Evolutionary conservation across 1,140 invertebrate species (phyloP), one percentile per base, ranked within the genome.

Genomic region (Thaumetopoea pityocampa): DNA sequence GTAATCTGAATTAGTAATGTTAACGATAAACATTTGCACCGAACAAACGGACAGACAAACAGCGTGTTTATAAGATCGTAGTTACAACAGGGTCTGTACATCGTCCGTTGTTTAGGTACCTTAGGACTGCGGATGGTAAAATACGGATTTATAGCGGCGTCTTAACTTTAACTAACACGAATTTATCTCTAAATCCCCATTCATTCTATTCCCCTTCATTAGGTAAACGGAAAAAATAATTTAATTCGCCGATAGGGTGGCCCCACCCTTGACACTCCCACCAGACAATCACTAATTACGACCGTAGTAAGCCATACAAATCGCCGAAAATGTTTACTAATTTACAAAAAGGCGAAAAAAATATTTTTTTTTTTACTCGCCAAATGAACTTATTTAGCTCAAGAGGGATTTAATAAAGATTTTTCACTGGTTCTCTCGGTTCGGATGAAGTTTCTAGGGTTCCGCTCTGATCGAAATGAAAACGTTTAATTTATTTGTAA

Each of bases 371-470:
- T 67, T 57, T 51, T 51, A 64, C 57, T 59, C 62, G 60, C 57
- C 67, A 78, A 83, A 80, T 71, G 73, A 83, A 83, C 73, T 79
- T 80, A 78, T 82, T 82, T 78, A 78, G 70, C 66, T 57, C 41
- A 51, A 49, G 53, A 58, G 56, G 78, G 79, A 79, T 80, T 83
- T 80, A 77, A 77, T 80, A 80, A 79, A 71, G 72, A 80, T 80
- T 79, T 83, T 74, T 83, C 72, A 79, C 65, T 54, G 56, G 58
- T 58, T 34, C 59, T 52, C 29, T 30, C 59, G 54, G 58, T 60
- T 67, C 69, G 54, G 54, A 58, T 60, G 60, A 72, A 68, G 55
- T 61, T 68, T 71, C 69, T 68, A 55, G 51, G 51, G 51, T 47
- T 40, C 46, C 17, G 23, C 28, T 4, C 12, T 1, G 2, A 6